Evolutionary conservation across 2,113 vertebrate species (phyloP), one percentile per base, ranked within the genome.

Genomic region (Oostethus manadensis): DNA sequence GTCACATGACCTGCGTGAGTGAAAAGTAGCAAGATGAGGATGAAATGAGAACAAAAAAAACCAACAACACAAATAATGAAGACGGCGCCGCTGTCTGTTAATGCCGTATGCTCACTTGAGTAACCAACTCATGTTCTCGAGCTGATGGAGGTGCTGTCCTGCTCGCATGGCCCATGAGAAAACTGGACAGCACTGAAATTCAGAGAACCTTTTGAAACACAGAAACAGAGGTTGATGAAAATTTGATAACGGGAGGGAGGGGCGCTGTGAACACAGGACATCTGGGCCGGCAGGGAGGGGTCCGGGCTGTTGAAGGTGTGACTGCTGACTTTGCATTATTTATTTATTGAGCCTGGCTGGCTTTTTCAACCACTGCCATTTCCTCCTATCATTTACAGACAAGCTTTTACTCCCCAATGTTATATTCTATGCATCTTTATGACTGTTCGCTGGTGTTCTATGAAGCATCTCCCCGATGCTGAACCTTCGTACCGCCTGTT

Each of bases 261-360:
- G 67, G 58, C 35, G 60, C 58, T 22, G 54, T 63, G 51, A 49
- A 64, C 58, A 63, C 55, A 55, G 62, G 38, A 33, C 60, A 35
- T 33, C 10, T 1, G 62, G 45, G 68, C 17, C 29, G 17, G 8
- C 1, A 10, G 46, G 9, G 18, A 8, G 23, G 50, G 50, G 21
- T 51, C 23, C 17, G 50, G 29, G 40, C 67, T 63, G 63, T 53
- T 54, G 69, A 64, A 83, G 73, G 83, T 81, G 43, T 59, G 71
- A 83, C 72, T 84, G 80, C 80, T 84, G 84, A 86, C 74, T 82
- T 77, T 72, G 60, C 72, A 79, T 88, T 74, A 88, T 22, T 88
- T 87, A 87, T 89, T 82, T 70, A 84, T 87, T 17, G 4, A 6
- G 10, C 16, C 16, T 2, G 54, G 59, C 67, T 13, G 58, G 46